A percentile compares a stretch with the other conserved stretches of the same genome.
Conservation (phyloP, 2,797 vertebrate species). For the Arremon brunneinucha region DNA sequence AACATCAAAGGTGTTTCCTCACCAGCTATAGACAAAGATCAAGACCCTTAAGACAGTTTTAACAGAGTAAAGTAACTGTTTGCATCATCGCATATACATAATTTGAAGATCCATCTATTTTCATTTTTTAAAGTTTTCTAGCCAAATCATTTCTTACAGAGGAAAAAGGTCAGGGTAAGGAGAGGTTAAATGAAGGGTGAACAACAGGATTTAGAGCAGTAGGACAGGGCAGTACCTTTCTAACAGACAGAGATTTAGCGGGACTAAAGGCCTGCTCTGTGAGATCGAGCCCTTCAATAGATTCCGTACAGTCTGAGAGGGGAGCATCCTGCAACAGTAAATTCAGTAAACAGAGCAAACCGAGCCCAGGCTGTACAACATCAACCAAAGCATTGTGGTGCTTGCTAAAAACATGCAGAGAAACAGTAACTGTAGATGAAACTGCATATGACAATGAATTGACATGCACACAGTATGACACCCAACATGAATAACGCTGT, state of each 20-base stretch:
- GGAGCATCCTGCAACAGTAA: slow-evolving; percentile 98
- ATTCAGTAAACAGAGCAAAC: slow-evolving; percentile 90
- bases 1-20: not conserved
- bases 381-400: slow-evolving; percentile 57
- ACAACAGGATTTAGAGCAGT: slow-evolving; percentile 51
- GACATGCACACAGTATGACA: slow-evolving; percentile 76
- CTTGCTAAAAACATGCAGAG: slow-evolving; percentile 71
- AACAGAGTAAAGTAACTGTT: not conserved
- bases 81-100: not conserved
- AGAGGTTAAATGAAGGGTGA: slow-evolving; percentile 43
- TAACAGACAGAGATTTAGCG: slow-evolving; percentile 90
- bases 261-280: slow-evolving; percentile 97
- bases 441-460: slow-evolving; percentile 21
- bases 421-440: slow-evolving; percentile 52
- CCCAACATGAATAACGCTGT: not conserved
- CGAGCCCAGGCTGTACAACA: slow-evolving; percentile 67
- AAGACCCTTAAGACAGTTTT: not conserved
- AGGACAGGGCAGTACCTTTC: slow-evolving; percentile 90
- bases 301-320: slow-evolving; percentile 99
- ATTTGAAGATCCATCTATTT: not conserved
- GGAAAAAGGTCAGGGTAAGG: not conserved
- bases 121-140: not conserved
- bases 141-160: not conserved
- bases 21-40: not conserved
- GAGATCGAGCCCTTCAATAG: slow-evolving; percentile 97